Evolutionary conservation across 2,797 vertebrate genomes (phyloP), one percentile per base, ranked within the genome.

Genomic region (Smutsia gigantea): DNA sequence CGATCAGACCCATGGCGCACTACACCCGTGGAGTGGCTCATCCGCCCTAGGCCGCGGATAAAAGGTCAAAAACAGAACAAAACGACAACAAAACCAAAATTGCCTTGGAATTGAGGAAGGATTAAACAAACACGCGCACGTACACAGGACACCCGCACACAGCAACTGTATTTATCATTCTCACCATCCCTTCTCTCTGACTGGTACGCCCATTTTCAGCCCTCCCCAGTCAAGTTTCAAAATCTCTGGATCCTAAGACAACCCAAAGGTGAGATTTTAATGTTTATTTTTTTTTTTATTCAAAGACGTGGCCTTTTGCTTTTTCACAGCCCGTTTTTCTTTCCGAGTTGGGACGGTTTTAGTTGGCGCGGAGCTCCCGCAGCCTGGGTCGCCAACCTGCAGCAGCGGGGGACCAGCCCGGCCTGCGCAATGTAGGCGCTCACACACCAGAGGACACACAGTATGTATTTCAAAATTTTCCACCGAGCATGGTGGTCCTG

Each of bases 301-400:
- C 51, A 74, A 59, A 96, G 57, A 63, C 63, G 72, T 7, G 61
- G 81, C 72, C 64, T 83, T 81, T 72, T 64, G 75, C 90, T 68
- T 74, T 57, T 88, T 39, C 94, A 71, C 81, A 90, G 81, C 63
- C 81, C 23, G 11, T 59, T 88, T 95, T 95, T 95, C 92, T 94
- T 85, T 90, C 59, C 0, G 46, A 29, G 12, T 66, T 68, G 1
- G 94, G 77, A 92, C 90, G 93, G 75, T 66, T 87, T 96, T 94
- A 64, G 79, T 68, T 29, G 92, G 93, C 71, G 14, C 81, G 25
- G 4, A 87, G 74, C 9, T 46, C 87, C 49, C 27, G 21, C 72
- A 68, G 71, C 61, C 92, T 7, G 84, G 71, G 96, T 84, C 89
- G 18, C 92, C 77, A 61, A 95, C 87, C 57, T 93, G 57, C 68